Evolutionary conservation across 2,113 vertebrate species (phyloP), one percentile per base, ranked within the genome.

Genomic region (Erythrocercus mccallii): DNA sequence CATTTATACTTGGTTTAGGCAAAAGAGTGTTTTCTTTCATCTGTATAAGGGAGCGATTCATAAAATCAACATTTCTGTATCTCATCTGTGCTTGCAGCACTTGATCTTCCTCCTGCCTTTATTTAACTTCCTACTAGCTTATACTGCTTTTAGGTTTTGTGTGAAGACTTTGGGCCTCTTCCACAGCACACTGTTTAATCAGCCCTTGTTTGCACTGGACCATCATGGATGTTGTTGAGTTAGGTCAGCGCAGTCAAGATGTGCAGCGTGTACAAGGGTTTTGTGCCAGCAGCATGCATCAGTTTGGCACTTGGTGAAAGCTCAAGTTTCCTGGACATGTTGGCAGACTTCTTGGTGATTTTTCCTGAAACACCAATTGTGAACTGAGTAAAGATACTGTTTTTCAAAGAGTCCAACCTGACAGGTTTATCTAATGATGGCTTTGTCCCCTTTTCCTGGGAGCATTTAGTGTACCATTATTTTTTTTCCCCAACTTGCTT

Each of bases 41-140:
- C 44, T 1, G 0, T 73, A 16, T 74, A 47, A 80, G 45, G 35
- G 20, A 88, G 31, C 0, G 0, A 40, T 82, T 90, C 12, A 5
- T 57, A 86, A 90, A 62, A 70, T 50, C 42, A 57, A 10, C 30
- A 21, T 21, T 88, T n/a, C 47, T 23, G 18, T 69, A 33, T 86
- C 21, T 76, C 48, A 54, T 65, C 33, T 81, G 5, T 70, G 37
- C 35, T 60, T 86, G 30, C 53, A 45, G 1, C 62, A 18, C 54
- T 50, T 88, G 33, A 51, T 84, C 48, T 90, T 93, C 18, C 25
- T 81, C 11, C 54, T 58, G 35, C 42, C 42, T 69, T 37, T 64
- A 6, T 56, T 31, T 58, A 53, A 78, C 60, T 60, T 90, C n/a
- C 33, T 91, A 23, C 30, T 66, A 9, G 11, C 4, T 80, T 72